Base-by-base conservation (phyloP, 2,113 vertebrate genomes). In the Syngnathus scovelli region DNA sequence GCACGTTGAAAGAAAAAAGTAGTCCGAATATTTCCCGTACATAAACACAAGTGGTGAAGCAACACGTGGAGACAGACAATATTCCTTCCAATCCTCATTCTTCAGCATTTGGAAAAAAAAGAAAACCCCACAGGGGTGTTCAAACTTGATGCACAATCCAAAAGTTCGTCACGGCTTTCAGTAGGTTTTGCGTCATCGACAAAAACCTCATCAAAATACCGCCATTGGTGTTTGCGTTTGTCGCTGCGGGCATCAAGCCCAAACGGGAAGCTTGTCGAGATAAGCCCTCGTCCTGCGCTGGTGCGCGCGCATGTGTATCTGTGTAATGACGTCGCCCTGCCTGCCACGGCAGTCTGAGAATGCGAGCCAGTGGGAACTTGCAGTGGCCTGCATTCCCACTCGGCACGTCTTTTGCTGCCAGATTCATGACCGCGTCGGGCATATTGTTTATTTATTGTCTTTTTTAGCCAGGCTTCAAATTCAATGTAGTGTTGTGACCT, bases 341-440 rank as follows among this genome's bases (percentile, higher is more conserved):
- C 87, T 85, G 86, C 89, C 87, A 87, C 70, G 80, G 80, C 80
- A 79, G 89, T 90, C 87, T 88, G 88, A 90, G 88, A 87, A 87
- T 88, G 84, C 64, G 56, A 82, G 78, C 88, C 85, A 87, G 84
- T 88, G 84, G 85, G 82, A 86, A 89, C 88, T 86, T 90, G 87
- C 75, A 82, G 84, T 86, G 78, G 79, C 84, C 80, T 74, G 13
- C 36, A 36, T 58, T 70, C 68, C 64, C 64, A 70, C 66, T 74
- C 71, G 36, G 33, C 19, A 7, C n/a, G 21, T 11, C 21, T 33
- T 2, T 58, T 33, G 8, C 21, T 7, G 7, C 4, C 27, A 58
- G 15, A 58, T 56, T 18, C 36, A 56, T 15, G 27, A 16, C 27
- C 55, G 5, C 15, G 16, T 58, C 55, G 6, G 55, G 23, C 6